Base-by-base conservation (phyloP, 1,140 invertebrate species). In the Lepidurus couesii region DNA sequence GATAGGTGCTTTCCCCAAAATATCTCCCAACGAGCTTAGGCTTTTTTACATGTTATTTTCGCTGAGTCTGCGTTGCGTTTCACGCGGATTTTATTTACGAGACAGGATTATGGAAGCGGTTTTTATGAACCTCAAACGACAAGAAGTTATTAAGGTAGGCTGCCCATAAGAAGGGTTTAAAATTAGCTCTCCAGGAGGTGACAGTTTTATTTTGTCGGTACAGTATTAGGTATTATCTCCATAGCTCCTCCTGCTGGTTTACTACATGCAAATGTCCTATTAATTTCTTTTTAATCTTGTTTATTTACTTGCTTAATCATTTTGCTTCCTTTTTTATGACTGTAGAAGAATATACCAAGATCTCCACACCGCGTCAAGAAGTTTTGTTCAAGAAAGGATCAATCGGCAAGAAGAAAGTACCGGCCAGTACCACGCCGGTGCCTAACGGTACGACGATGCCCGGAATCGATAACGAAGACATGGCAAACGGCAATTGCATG, bases 301-400 rank as follows among this genome's bases (percentile, higher is more conserved):
- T 73, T 65, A 44, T 74, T 44, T 80, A 44, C 43, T 34, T 34
- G 34, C 34, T 34, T 34, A 34, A 34, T 34, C 34, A 7, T 0
- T 65, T 65, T 65, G 7, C 7, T 16, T 7, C 4, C 6, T 65
- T 81, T 79, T 77, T 79, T 78, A 73, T 26, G 73, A 79, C 85
- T 86, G 21, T 83, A 89, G 90, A 90, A 81, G 90, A 91, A 84
- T 91, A 91, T 82, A 91, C 90, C 78, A 88, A 89, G 81, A 91
- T 91, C 80, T 90, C 89, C 10, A 91, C 90, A 0, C 90, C 90
- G 9, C 84, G 90, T 76, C 90, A 91, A 83, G 90, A 91, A 81
- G 87, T 91, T n/a, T 84, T 91, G 78, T 91, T 91, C 83, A 91
- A 91, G 83, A 91, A 91, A 82, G 89, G 90, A 34, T 91, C 91